Evolutionary conservation across 2,888 invertebrate genomes (phyloP).

Genomic region (Drosophila quinaria): DNA sequence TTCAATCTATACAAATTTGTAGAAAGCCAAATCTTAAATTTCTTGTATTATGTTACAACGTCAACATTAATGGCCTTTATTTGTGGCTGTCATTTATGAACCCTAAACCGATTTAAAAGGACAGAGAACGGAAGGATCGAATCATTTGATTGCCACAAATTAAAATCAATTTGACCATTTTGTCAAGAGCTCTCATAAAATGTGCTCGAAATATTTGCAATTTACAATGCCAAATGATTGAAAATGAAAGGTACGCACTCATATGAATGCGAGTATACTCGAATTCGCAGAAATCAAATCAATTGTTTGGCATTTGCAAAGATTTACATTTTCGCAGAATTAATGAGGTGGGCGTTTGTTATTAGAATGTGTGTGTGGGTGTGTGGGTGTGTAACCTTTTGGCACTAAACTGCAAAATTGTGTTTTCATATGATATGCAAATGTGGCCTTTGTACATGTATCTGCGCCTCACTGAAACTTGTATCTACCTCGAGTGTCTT

Average conservation of each 20-base stretch:
- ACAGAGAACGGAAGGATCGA: slow-evolving; percentile 11
- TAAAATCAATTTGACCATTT: slow-evolving; percentile 63
- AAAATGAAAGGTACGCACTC: slow-evolving; percentile 36
- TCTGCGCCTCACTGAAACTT: slow-evolving; percentile 39
- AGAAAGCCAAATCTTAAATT: slow-evolving; percentile 33
- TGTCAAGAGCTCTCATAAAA: slow-evolving; percentile 62
- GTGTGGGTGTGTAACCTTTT: slow-evolving; percentile 37
- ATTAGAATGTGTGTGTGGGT: slow-evolving; percentile 26
- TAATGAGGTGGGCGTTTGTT: slow-evolving; percentile 50
- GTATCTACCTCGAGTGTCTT: slow-evolving; percentile 36
- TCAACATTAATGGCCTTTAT: slow-evolving; percentile 20
- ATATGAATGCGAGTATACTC: background rate
- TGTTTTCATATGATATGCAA: slow-evolving; percentile 68
- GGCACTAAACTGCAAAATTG: slow-evolving; percentile 49
- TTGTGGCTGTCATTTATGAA: slow-evolving; percentile 26
- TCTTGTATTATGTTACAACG: slow-evolving; percentile 16
- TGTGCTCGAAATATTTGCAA: slow-evolving; percentile 42
- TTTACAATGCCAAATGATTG: slow-evolving; percentile 65
- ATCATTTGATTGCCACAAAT: slow-evolving; percentile 63
- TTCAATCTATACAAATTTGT: slow-evolving; percentile 5
- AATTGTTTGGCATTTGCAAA: slow-evolving; percentile 69
- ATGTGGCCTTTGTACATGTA: slow-evolving; percentile 43
- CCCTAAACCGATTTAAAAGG: slow-evolving; percentile 2
- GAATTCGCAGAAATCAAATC: slow-evolving; percentile 53
- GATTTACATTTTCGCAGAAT: slow-evolving; percentile 54